Evolutionary conservation across 1,140 invertebrate species (phyloP).

Genomic region (Hycleus cichorii): DNA sequence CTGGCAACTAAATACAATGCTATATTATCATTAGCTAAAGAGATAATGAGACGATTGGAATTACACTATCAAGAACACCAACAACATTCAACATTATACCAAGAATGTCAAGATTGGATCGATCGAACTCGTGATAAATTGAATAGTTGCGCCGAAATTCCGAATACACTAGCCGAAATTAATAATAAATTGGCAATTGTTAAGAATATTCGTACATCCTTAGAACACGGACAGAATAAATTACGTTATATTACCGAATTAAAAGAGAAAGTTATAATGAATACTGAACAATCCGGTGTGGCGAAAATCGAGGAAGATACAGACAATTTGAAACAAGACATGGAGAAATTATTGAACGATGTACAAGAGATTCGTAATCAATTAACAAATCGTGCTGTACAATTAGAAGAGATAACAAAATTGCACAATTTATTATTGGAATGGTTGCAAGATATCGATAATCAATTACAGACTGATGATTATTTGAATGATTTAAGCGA

Average conservation of each 20-base stretch:
- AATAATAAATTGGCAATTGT: constrained; percentile 77
- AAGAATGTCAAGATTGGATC: constrained; percentile 88
- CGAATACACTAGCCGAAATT: constrained; percentile 69
- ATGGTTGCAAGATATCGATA: constrained; percentile 79
- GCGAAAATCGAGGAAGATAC: constrained; percentile 84
- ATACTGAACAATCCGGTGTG: constrained; percentile 79
- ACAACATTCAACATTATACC: constrained; percentile 79
- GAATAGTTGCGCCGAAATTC: constrained; percentile 66
- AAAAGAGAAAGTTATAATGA: constrained; percentile 87
- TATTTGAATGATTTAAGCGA: constrained; percentile 79
- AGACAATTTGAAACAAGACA: constrained; percentile 77
- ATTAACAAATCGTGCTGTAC: constrained; percentile 58
- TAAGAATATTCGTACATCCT: constrained; percentile 72
- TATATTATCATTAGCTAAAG: constrained; percentile 83
- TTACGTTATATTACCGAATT: constrained; percentile 81
- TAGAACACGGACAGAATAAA: constrained; percentile 89
- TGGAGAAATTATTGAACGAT: constrained; percentile 75
- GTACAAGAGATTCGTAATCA: constrained; percentile 70
- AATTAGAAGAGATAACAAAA: constrained; percentile 81
- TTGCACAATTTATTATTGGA: constrained; percentile 68
- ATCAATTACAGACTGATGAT: constrained; percentile 67
- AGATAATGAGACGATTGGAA: constrained; percentile 84
- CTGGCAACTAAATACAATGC: constrained; percentile 91
- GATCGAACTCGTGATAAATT: constrained; percentile 78
- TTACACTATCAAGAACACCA: constrained; percentile 88